Percentiles rank a stretch among this genome's conserved stretches.
Evolutionary conservation across 2,888 invertebrate genomes (phyloP).

Genomic region (Biston stratarius): DNA sequence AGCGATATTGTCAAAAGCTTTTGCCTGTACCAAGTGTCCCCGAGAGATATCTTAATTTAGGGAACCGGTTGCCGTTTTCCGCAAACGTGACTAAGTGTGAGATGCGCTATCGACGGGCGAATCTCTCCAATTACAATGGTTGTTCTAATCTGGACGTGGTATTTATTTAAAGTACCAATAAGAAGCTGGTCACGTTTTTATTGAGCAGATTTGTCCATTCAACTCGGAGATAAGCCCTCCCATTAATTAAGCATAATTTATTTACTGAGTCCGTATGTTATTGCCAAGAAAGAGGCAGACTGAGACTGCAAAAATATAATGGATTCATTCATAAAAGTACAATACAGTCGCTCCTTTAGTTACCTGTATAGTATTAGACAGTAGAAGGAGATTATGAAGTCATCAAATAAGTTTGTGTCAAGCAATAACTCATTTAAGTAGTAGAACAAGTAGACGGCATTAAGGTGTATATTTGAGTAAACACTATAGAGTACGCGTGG

Average conservation of each 20-base stretch:
- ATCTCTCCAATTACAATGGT: conserved; percentile 55
- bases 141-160: conserved; percentile 47
- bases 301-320: neutral
- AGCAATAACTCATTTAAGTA: conserved; percentile 35
- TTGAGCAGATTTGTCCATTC: conserved; percentile 41
- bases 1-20: conserved; percentile 51
- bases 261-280: conserved; percentile 14
- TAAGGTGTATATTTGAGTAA: conserved; percentile 54
- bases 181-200: conserved; percentile 49
- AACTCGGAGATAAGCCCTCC: conserved; percentile 31
- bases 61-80: conserved; percentile 52
- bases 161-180: conserved; percentile 49
- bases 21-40: conserved; percentile 48
- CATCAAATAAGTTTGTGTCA: conserved; percentile 9
- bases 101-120: conserved; percentile 50
- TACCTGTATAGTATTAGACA: neutral
- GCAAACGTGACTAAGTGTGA: conserved; percentile 56
- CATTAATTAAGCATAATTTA: conserved; percentile 29
- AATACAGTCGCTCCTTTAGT: neutral
- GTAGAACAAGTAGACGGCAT: conserved; percentile 4
- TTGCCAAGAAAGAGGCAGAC: conserved; percentile 9
- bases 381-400: neutral
- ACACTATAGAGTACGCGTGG: conserved; percentile 51
- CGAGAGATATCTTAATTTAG: conserved; percentile 53
- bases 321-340: neutral